Evolutionary conservation across 2,113 vertebrate species (phyloP), one percentile per base, ranked within the genome.

Genomic region (Tiliqua scincoides): DNA sequence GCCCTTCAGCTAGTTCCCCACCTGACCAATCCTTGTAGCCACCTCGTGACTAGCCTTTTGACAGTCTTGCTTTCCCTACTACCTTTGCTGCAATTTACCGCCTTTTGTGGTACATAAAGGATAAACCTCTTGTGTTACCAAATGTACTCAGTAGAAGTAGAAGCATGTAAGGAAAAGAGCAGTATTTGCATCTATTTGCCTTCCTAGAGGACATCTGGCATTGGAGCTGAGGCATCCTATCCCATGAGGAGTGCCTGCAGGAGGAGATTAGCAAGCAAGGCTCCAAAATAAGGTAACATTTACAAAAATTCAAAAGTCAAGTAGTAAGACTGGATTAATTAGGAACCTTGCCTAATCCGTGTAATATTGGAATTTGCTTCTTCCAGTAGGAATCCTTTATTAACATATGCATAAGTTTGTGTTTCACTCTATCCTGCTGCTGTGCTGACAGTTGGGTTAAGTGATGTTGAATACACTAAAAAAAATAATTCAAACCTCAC

Each of bases 241-340:
- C 74, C 86, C 57, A n/a, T n/a, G 30, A 30, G n/a, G 52, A 65
- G 18, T 54, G 15, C 70, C 77, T 84, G 72, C 1, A 57, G 1
- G n/a, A 2, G 35, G 61, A 77, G 82, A 89, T 91, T 89, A 92
- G 83, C 67, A 77, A 74, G 27, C 0, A 0, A 91, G 88, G 77
- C 83, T 88, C 87, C 78, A 84, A 83, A 87, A 84, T 84, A 87
- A 93, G 87, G 89, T 78, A 94, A 80, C 68, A 68, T 86, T 85
- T 88, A 83, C 90, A 81, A 92, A 94, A 87, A 90, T 93, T 93
- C 83, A 86, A 89, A 93, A 92, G 93, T 94, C 91, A 94, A 93
- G 91, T 93, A 90, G 84, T 90, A 89, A 91, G 92, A 91, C 87
- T 43, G 92, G 93, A 94, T 95, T 95, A 95, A 93, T 94, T 93